Conservation (phyloP, 2,888 invertebrate species). For the Drosophila melanosoma region DNA sequence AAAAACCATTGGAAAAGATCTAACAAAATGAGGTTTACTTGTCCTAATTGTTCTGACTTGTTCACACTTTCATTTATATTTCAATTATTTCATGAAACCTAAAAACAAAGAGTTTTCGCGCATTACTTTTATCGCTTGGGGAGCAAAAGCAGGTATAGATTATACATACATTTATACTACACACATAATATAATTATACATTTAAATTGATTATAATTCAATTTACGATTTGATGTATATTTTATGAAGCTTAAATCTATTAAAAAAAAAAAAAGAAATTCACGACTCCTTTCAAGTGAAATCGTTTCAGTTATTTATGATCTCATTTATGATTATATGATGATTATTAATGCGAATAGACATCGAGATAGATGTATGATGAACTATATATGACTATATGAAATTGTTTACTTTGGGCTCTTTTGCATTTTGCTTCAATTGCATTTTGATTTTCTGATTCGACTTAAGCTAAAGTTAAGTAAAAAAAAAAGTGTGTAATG, state of each 20-base stretch:
- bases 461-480: conserved; percentile 19
- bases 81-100: conserved; percentile 65
- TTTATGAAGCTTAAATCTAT: conserved; percentile 31
- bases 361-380: conserved; percentile 13
- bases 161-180: conserved; percentile 3
- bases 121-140: background rate
- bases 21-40: conserved; percentile 1
- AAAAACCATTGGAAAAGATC: background rate
- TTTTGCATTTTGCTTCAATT: conserved; percentile 32
- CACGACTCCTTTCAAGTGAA: background rate
- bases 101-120: conserved; percentile 36
- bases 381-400: conserved; percentile 42
- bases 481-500: background rate
- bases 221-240: conserved; percentile 33
- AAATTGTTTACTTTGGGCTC: conserved; percentile 40
- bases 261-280: conserved; percentile 3
- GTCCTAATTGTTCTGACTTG: background rate
- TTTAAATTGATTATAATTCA: conserved; percentile 16
- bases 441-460: conserved; percentile 9
- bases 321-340: conserved; percentile 11
- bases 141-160: conserved; percentile 41
- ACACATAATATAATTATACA: conserved; percentile 3
- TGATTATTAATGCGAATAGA: conserved; percentile 14
- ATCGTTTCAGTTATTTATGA: conserved; percentile 17
- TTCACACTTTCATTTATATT: conserved; percentile 48